Evolutionary conservation across 2,797 vertebrate genomes (phyloP).

Genomic region (Calcarius lapponicus): DNA sequence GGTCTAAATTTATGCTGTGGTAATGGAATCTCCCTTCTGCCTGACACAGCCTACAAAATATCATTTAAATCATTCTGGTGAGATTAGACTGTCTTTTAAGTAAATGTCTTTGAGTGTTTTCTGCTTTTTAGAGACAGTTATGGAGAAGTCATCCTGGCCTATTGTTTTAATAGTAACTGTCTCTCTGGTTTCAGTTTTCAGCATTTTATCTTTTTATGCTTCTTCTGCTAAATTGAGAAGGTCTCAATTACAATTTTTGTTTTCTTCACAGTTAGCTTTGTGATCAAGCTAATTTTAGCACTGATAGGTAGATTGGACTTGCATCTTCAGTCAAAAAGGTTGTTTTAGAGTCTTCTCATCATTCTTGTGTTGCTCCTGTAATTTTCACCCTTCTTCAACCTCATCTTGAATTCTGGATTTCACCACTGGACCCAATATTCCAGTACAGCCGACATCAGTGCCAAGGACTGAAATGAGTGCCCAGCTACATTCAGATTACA

Average conservation of each 20-base stretch:
- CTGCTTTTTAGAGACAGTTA: not conserved
- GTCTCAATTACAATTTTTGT: not conserved
- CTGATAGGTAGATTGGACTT: not conserved
- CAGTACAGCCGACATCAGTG: not conserved
- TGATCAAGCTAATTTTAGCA: not conserved
- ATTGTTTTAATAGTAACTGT: not conserved
- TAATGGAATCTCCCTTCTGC: not conserved
- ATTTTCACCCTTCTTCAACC: not conserved
- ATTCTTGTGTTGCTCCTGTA: not conserved
- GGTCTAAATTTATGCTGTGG: not conserved
- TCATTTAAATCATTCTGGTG: not conserved
- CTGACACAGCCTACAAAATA: not conserved
- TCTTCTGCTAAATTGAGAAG: not conserved
- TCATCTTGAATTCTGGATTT: not conserved
- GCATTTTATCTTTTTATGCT: not conserved
- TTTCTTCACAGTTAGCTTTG: not conserved
- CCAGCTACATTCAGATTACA: not conserved
- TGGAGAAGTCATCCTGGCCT: not conserved
- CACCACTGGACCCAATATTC: not conserved
- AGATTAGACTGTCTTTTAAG: not conserved
- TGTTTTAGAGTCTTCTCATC: not conserved
- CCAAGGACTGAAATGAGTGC: not conserved
- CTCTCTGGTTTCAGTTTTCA: not conserved
- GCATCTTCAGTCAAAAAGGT: not conserved
- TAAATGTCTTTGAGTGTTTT: not conserved